phyloP scores from a whole-genome alignment of 1,140 invertebrate species.

The Drosophila carrolli region DNA sequence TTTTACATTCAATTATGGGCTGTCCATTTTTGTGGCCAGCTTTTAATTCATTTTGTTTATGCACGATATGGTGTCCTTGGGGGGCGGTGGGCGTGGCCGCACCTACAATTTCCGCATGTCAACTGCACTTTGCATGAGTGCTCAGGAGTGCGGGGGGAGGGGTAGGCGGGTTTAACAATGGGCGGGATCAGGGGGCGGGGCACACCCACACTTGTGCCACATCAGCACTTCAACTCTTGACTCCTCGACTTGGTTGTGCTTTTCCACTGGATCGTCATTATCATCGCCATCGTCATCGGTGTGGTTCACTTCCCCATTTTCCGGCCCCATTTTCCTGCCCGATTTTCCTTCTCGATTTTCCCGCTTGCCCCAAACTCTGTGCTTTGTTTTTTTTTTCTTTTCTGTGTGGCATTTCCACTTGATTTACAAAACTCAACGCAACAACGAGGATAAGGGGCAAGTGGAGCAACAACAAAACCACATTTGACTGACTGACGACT shows the following conservation, averaged over 20 bases:
- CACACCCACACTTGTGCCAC: constrained; percentile 31
- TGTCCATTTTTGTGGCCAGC: neutral
- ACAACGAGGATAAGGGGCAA: constrained; percentile 46
- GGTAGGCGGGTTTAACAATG: neutral
- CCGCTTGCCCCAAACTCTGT: constrained; percentile 2
- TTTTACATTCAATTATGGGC: neutral
- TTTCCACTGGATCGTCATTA: constrained; percentile 37
- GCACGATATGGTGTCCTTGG: constrained; percentile 47
- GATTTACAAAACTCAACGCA: constrained; percentile 78
- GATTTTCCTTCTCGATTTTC: neutral
- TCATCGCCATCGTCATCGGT: constrained; percentile 31
- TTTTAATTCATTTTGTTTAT: constrained; percentile 9
- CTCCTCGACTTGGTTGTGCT: constrained; percentile 60
- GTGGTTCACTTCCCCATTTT: constrained; percentile 21
- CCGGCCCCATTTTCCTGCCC: neutral
- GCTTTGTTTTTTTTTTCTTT: constrained; percentile 25
- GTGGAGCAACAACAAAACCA: constrained; percentile 63
- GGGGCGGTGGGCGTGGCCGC: constrained; percentile 19
- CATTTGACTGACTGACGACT: constrained; percentile 75
- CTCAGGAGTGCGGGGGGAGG: constrained; percentile 21
- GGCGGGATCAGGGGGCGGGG: constrained; percentile 1
- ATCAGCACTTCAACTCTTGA: constrained; percentile 41
- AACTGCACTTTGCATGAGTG: constrained; percentile 82
- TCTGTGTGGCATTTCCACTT: constrained; percentile 73
- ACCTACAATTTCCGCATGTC: constrained; percentile 81